Evolutionary conservation across 2,113 vertebrate species (phyloP), one percentile per base, ranked within the genome.

Genomic region (Dascyllus trimaculatus): DNA sequence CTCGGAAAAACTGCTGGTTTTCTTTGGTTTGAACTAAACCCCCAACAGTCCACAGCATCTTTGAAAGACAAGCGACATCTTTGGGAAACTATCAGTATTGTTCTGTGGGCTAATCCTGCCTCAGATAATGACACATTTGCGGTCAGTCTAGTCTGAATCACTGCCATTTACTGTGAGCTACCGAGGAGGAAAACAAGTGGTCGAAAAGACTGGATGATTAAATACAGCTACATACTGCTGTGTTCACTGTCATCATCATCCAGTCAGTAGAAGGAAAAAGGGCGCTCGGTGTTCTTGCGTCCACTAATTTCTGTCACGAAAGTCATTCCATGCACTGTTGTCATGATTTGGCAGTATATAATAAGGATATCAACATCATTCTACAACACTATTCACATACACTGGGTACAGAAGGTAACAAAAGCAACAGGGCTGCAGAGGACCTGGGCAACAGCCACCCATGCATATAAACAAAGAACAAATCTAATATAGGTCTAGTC

Each of bases 401-500:
- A 88, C 63, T 52, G 60, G 81, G 67, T 83, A 78, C 62, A 84
- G 64, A 78, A 80, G 65, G 24, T 45, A 46, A 85, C 46, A 65
- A 84, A 82, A 80, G 70, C 65, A 85, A 73, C 52, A 75, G 66
- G 60, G 71, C 35, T 70, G 70, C 29, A 59, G 86, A 85, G 74
- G 68, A 81, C 73, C 82, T 82, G 85, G 82, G 84, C 69, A 82
- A 81, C 75, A 80, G 67, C 75, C 82, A 88, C 87, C 74, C 88
- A 87, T 90, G 90, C 92, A 93, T 76, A 83, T 48, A 70, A 85
- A 78, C 65, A 40, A 88, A 84, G 32, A 61, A 80, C 59, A 80
- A 57, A 68, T 78, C 68, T 73, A 86, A 60, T 73, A 86, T 61
- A 19, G 21, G 53, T 66, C 66, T 53, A 71, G 64, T 57, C 5